Percentiles rank a stretch among this genome's conserved stretches.
These are phyloP conservation scores for Spinibarbus caldwelli DNA, from an alignment of 2,797 vertebrate species.

Conservation along the genomic window DNA sequence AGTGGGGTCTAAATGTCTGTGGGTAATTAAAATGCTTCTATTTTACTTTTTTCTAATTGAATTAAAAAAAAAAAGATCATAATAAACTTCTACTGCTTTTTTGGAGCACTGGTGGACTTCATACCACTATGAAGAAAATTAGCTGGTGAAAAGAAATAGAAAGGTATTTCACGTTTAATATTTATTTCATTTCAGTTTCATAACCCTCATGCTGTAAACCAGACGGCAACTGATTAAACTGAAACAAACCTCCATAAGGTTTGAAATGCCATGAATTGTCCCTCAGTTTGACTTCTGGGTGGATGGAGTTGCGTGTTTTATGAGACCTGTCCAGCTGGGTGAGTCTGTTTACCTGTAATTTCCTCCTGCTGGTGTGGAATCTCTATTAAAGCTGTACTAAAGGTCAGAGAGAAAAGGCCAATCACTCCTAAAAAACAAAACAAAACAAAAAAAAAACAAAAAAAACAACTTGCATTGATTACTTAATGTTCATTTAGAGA, in stretches of 20 bases:
- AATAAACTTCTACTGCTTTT: background rate
- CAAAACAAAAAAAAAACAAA: too few species aligned
- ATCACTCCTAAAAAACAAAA: slow-evolving; percentile 22
- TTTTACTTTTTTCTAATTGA: background rate
- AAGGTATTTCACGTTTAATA: background rate
- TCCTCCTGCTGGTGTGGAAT: slow-evolving; percentile 17
- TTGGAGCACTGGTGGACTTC: background rate
- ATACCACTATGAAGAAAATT: background rate
- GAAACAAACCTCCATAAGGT: background rate
- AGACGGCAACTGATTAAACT: slow-evolving; percentile 22
- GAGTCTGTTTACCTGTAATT: slow-evolving; percentile 34
- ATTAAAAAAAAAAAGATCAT: too few species aligned
- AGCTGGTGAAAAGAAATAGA: background rate
- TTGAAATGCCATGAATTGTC: slow-evolving; percentile 14
- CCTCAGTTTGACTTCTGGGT: slow-evolving; percentile 14
- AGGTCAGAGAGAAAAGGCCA: slow-evolving; percentile 34
- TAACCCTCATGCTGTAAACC: background rate
- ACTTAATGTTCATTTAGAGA: slow-evolving; percentile 22
- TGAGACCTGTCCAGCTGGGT: background rate
- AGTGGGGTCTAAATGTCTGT: background rate
- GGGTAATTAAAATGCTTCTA: background rate
- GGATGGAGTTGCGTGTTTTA: background rate
- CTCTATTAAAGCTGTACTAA: slow-evolving; percentile 27
- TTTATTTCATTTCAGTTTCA: background rate
- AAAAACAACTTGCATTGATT: slow-evolving; percentile 31